Base-by-base conservation (phyloP, 2,113 vertebrate genomes). In the Parotia lawesii region DNA sequence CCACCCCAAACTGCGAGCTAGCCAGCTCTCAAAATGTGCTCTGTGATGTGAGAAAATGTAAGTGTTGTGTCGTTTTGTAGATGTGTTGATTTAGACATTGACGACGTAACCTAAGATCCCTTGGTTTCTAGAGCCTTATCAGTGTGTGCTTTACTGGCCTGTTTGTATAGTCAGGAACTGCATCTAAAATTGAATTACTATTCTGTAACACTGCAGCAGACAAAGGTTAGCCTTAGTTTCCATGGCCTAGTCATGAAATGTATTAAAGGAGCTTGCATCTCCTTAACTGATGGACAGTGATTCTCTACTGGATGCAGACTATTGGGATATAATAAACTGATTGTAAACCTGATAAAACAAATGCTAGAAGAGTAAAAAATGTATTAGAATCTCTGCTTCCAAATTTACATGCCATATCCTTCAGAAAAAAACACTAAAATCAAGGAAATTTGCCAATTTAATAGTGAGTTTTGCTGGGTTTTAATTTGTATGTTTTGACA, bases 81-180 rank as follows among this genome's bases (percentile, higher is more conserved):
- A 4, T 42, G 25, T 53, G 56, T 71, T 81, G 57, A 42, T 83
- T 80, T 37, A 77, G 78, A n/a, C 40, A 12, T 20, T 58, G 50
- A 40, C 10, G 7, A 42, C 0, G 6, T 40, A 90, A 53, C 51
- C 38, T 15, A 23, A 60, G 28, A 77, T 31, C 51, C 38, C 17
- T 75, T 81, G 38, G 45, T 44, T 90, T 86, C 47, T 66, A 28
- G n/a, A 95, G 7, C 62, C 53, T n/a, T 73, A 18, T 6, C 0
- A 48, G 0, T 50, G 11, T 79, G 58, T 47, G 70, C 18, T 40
- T 76, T 47, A 9, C 17, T 80, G 78, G 6, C 28, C n/a, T 56
- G 2, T 60, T 73, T 2, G 9, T 29, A n/a, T 50, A 0, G 0
- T 27, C 58, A 45, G 35, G 45, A 69, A 8, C 77, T 89, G 10